phyloP scores from a whole-genome alignment of 2,888 invertebrate genomes.

The Drosophila koepferae region DNA sequence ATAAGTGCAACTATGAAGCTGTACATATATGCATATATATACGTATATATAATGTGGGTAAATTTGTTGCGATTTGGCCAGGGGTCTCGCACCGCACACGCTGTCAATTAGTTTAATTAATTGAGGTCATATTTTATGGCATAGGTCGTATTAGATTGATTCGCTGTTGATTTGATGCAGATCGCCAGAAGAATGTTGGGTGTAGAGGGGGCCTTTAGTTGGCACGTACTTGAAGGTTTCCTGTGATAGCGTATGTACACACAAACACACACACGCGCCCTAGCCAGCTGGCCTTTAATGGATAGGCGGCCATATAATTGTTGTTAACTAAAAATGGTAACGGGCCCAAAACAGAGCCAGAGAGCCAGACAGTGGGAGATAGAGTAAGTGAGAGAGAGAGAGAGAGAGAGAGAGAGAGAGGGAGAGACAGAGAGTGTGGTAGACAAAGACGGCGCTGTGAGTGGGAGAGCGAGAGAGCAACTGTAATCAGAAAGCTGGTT shows the following conservation, averaged over 20 bases:
- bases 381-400: slow-evolving; percentile 29
- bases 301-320: slow-evolving; percentile 67
- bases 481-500: slow-evolving; percentile 36
- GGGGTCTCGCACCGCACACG: slow-evolving; percentile 46
- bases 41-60: slow-evolving; percentile 13
- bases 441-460: slow-evolving; percentile 26
- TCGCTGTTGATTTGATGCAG: slow-evolving; percentile 41
- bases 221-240: slow-evolving; percentile 56
- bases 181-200: slow-evolving; percentile 11
- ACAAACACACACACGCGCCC: not conserved
- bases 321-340: slow-evolving; percentile 71
- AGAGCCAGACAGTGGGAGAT: slow-evolving; percentile 30
- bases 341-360: slow-evolving; percentile 49
- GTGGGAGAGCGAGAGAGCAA: slow-evolving; percentile 12
- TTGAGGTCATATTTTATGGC: slow-evolving; percentile 67
- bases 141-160: slow-evolving; percentile 68
- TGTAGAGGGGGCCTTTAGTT: not conserved
- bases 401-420: slow-evolving; percentile 25
- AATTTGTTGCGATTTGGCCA: slow-evolving; percentile 42
- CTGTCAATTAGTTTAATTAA: slow-evolving; percentile 74
- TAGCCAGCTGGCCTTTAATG: slow-evolving; percentile 57
- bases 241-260: slow-evolving; percentile 43
- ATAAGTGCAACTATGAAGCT: slow-evolving; percentile 58
- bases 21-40: slow-evolving; percentile 19
- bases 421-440: slow-evolving; percentile 28